Percentiles rank a stretch among this genome's conserved stretches.
phyloP scores from a whole-genome alignment of 2,888 invertebrate genomes.

The Drosophila sordidula region DNA sequence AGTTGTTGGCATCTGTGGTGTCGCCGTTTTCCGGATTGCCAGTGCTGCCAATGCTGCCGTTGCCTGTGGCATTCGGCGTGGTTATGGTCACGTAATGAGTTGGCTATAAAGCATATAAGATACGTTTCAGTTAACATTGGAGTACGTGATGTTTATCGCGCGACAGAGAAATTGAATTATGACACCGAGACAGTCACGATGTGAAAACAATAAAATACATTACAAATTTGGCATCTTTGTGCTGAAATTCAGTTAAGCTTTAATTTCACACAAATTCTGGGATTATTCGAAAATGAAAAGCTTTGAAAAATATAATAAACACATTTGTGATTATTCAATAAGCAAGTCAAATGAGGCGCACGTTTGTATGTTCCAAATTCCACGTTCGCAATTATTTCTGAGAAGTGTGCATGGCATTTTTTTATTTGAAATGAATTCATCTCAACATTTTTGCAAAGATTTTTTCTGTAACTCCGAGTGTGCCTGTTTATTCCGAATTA shows the following conservation, averaged over 20 bases:
- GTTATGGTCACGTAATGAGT: constrained; percentile 85
- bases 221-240: neutral
- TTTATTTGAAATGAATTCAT: too few relatives aligned
- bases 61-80: constrained; percentile 86
- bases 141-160: constrained; percentile 25
- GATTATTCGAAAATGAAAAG: neutral
- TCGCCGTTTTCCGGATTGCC: constrained; percentile 67
- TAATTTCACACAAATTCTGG: neutral
- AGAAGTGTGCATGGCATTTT: too few relatives aligned
- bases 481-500: too few relatives aligned
- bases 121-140: constrained; percentile 12
- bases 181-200: neutral
- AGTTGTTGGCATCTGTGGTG: constrained; percentile 82
- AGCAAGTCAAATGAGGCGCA: too few relatives aligned
- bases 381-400: too few relatives aligned
- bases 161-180: constrained; percentile 27
- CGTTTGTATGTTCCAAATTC: too few relatives aligned
- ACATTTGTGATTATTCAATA: too few relatives aligned
- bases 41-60: constrained; percentile 27
- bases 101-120: constrained; percentile 75
- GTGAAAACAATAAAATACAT: constrained; percentile 14
- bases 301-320: too few relatives aligned
- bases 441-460: too few relatives aligned
- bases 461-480: too few relatives aligned
- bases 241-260: neutral